phyloP scores from a whole-genome alignment of 2,888 invertebrate genomes.

The Ormyrus thymus region DNA sequence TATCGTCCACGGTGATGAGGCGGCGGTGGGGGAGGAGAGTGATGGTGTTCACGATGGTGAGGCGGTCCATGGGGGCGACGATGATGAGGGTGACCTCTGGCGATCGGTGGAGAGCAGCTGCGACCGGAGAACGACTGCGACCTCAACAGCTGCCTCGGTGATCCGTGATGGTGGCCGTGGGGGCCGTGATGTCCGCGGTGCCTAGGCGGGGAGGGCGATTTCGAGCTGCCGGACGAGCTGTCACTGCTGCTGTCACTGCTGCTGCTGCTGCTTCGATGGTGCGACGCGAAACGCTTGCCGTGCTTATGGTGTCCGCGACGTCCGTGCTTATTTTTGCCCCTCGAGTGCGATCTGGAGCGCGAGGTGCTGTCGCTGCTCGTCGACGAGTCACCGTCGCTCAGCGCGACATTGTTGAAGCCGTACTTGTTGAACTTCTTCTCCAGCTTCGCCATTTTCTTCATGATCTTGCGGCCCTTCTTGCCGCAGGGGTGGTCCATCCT shows the following conservation, averaged over 20 bases:
- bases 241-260: background rate
- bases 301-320: background rate
- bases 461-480: slow-evolving; percentile 1
- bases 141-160: background rate
- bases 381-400: slow-evolving; percentile 5
- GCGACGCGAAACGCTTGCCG: background rate
- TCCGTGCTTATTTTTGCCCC: background rate
- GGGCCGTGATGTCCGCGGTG: background rate
- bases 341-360: slow-evolving; percentile 20
- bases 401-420: background rate
- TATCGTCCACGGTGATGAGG: background rate
- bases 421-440: slow-evolving; percentile 43
- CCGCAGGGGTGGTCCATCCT: background rate
- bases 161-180: background rate
- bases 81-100: background rate
- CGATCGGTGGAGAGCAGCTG: background rate
- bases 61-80: background rate
- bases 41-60: no score
- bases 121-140: slow-evolving; percentile 26
- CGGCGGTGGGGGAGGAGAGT: background rate
- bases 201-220: slow-evolving; percentile 9
- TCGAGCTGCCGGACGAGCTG: slow-evolving; percentile 21
- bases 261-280: background rate
- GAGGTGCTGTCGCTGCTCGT: slow-evolving; percentile 1
- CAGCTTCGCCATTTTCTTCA: slow-evolving; percentile 48